Evolutionary conservation across 1,140 invertebrate genomes (phyloP).

Genomic region (Drepana arcuata): DNA sequence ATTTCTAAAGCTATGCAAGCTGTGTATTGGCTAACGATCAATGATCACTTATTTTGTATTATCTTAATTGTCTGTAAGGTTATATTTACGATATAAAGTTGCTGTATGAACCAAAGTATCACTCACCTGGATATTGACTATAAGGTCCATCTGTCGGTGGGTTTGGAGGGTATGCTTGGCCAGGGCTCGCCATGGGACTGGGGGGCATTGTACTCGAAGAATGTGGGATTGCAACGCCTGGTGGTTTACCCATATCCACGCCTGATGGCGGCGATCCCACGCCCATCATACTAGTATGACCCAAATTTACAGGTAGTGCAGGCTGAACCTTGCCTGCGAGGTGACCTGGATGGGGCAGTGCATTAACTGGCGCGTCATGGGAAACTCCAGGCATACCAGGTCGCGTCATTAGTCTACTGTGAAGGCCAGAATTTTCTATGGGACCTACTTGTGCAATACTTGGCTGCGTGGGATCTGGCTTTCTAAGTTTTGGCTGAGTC

Average conservation of each 20-base stretch:
- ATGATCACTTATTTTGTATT: not conserved
- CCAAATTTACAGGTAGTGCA: slow-evolving; percentile 5
- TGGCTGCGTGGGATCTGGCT: slow-evolving; percentile 11
- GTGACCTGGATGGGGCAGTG: slow-evolving; percentile 11
- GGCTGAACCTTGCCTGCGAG: slow-evolving; percentile 1
- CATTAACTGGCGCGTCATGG: slow-evolving; percentile 20
- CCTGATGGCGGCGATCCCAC: slow-evolving; percentile 5
- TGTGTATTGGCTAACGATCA: not conserved
- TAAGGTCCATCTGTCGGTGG: slow-evolving; percentile 35
- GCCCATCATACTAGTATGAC: slow-evolving; percentile 13
- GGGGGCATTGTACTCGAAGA: slow-evolving; percentile 13
- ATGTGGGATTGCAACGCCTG: slow-evolving; percentile 8
- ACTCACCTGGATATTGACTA: slow-evolving; percentile 50
- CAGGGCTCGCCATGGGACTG: slow-evolving; percentile 11
- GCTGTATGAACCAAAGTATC: not conserved
- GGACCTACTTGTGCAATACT: slow-evolving; percentile 19
- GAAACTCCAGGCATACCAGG: slow-evolving; percentile 9
- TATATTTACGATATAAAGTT: too few species aligned
- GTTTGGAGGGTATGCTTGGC: slow-evolving; percentile 20
- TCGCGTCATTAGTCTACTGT: slow-evolving; percentile 8
- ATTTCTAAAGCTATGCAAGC: not conserved
- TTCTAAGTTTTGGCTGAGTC: slow-evolving; percentile 21
- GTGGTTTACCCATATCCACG: slow-evolving; percentile 13
- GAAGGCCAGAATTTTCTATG: slow-evolving; percentile 10
- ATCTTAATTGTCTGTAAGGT: too few species aligned